These are phyloP conservation scores for Apodemus sylvaticus DNA, from an alignment of 2,113 vertebrate species.

Conservation along the genomic window DNA sequence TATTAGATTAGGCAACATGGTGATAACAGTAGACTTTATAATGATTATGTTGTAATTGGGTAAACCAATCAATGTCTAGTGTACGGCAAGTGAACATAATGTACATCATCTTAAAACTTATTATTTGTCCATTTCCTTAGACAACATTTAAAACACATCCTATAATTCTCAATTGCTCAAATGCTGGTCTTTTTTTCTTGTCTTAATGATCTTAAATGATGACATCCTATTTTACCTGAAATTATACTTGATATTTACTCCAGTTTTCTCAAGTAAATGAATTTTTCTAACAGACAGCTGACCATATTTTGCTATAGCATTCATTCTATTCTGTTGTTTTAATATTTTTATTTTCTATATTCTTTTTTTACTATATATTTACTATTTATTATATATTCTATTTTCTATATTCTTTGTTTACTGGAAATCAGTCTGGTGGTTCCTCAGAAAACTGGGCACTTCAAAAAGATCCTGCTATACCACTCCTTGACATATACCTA, in stretches of 20 bases:
- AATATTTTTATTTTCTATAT: no score
- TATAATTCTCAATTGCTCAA: not conserved
- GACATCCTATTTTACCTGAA: not conserved
- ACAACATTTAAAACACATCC: not conserved
- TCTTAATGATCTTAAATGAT: not conserved
- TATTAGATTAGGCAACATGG: conserved; percentile 51
- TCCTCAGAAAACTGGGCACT: no score
- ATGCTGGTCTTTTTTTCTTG: not conserved
- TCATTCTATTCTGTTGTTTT: not conserved
- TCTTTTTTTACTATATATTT: no score
- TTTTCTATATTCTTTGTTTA: no score
- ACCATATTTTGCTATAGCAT: not conserved
- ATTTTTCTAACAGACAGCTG: not conserved
- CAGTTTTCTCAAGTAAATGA: not conserved
- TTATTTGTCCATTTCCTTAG: conserved; percentile 3
- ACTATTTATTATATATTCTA: no score
- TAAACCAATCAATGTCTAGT: not conserved
- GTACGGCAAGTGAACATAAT: conserved; percentile 59
- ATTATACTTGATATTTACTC: not conserved
- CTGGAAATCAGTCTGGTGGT: no score
- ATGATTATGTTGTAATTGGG: conserved; percentile 43
- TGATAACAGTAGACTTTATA: conserved; percentile 55
- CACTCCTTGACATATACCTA: no score
- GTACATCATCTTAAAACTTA: conserved; percentile 43
- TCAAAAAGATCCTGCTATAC: no score